Conservation (phyloP, 2,797 vertebrate species). For the Typhlichthys eigenmanni region DNA sequence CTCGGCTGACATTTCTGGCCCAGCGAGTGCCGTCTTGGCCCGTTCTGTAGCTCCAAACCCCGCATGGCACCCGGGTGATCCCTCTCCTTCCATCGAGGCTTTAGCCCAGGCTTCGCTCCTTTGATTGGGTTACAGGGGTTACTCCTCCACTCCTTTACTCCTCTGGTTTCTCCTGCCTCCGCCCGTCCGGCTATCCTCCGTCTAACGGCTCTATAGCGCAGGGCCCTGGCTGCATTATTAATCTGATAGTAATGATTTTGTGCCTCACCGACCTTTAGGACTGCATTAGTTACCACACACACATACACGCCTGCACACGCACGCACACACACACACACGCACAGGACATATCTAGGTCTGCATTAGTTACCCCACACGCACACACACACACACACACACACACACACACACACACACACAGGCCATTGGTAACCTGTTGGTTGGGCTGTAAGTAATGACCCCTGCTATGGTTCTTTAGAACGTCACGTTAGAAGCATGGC, state of each 20-base stretch:
- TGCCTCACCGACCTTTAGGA: constrained; percentile 62
- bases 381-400: constrained; percentile 8
- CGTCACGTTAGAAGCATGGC: constrained; percentile 25
- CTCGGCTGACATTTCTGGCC: too few species aligned
- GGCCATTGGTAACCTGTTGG: background rate
- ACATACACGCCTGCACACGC: constrained; percentile 13
- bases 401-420: constrained; percentile 8
- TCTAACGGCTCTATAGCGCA: constrained; percentile 29
- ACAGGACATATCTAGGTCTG: constrained; percentile 32
- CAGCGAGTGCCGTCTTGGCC: too few species aligned
- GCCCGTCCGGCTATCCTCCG: constrained; percentile 18
- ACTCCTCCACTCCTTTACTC: background rate
- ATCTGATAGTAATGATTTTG: constrained; percentile 70
- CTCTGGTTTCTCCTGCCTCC: constrained; percentile 1
- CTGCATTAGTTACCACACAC: constrained; percentile 49
- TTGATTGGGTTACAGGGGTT: background rate
- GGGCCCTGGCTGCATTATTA: constrained; percentile 62
- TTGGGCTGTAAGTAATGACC: constrained; percentile 50
- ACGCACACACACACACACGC: constrained; percentile 5
- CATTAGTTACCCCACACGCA: constrained; percentile 24
- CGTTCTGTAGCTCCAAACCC: too few species aligned
- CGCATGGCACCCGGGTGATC: too few species aligned
- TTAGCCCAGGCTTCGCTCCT: background rate
- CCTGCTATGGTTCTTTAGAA: constrained; percentile 33
- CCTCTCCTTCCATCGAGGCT: too few species aligned